Percentiles rank a stretch among this genome's conserved stretches.
Evolutionary conservation across 2,888 invertebrate species (phyloP).

Genomic region (Pyralis farinalis): DNA sequence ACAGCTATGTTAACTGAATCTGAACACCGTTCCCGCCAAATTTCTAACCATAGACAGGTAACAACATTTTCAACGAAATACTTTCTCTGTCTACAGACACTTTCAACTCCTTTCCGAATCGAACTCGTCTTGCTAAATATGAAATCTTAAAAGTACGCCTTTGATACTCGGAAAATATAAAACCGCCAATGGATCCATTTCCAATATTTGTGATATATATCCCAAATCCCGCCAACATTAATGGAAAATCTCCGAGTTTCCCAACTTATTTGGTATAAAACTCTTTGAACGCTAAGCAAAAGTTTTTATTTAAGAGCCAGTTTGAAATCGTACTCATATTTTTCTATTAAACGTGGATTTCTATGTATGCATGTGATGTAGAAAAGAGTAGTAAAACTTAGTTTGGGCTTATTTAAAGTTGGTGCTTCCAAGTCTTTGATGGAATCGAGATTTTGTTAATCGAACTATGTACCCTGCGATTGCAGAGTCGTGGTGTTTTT

Average conservation of each 20-base stretch:
- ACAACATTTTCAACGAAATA: too few relatives aligned
- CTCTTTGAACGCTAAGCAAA: conserved; percentile 15
- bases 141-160: conserved; percentile 37
- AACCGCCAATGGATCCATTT: conserved; percentile 33
- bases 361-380: not conserved
- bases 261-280: conserved; percentile 17
- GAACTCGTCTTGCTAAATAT: too few relatives aligned
- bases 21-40: too few relatives aligned
- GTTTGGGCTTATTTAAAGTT: not conserved
- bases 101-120: too few relatives aligned
- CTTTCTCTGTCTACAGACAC: too few relatives aligned
- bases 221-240: conserved; percentile 35
- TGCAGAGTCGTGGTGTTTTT: too few relatives aligned
- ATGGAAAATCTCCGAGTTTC: conserved; percentile 28
- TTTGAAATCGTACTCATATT: conserved; percentile 8
- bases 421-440: too few relatives aligned
- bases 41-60: too few relatives aligned
- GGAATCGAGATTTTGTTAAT: too few relatives aligned
- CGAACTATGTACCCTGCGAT: too few relatives aligned
- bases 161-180: conserved; percentile 32
- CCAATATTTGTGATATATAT: conserved; percentile 50
- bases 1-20: too few relatives aligned
- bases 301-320: conserved; percentile 18
- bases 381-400: not conserved
- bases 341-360: conserved; percentile 1